Evolutionary conservation across 2,888 invertebrate genomes (phyloP).

Genomic region (Pteria penguin): DNA sequence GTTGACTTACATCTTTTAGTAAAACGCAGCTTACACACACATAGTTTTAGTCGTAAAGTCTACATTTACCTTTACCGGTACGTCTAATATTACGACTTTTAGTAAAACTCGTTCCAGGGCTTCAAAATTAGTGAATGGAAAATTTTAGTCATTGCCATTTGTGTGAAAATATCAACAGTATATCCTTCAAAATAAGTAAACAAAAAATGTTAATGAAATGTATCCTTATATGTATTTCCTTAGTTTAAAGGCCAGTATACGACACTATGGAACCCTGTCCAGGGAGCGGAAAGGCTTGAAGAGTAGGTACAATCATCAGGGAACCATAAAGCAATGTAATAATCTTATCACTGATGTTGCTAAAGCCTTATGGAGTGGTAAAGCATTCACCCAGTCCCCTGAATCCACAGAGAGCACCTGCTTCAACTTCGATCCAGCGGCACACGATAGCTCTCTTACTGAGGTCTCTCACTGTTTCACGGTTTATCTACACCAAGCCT

Average conservation of each 20-base stretch:
- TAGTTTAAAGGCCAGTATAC: background rate
- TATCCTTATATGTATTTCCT: background rate
- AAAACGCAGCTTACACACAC: too few relatives aligned
- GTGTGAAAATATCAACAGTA: too few relatives aligned
- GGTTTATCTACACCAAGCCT: constrained; percentile 32
- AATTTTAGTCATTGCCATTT: too few relatives aligned
- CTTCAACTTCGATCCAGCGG: constrained; percentile 27
- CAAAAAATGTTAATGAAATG: too few relatives aligned
- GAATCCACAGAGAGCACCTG: background rate
- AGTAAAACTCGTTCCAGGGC: too few relatives aligned
- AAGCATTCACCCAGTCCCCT: constrained; percentile 2
- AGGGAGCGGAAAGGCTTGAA: constrained; percentile 14
- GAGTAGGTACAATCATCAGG: constrained; percentile 6
- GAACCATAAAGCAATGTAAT: constrained; percentile 6
- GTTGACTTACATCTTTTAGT: too few relatives aligned
- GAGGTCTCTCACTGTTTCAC: constrained; percentile 22
- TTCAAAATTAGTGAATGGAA: too few relatives aligned
- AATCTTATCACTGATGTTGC: constrained; percentile 30
- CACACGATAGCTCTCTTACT: background rate
- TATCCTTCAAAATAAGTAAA: too few relatives aligned
- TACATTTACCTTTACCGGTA: too few relatives aligned
- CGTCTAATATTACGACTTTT: too few relatives aligned
- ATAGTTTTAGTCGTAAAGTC: too few relatives aligned
- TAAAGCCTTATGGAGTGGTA: constrained; percentile 33
- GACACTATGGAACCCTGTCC: constrained; percentile 12